Evolutionary conservation across 2,888 invertebrate species (phyloP).

Genomic region (Diarsia dahlii): DNA sequence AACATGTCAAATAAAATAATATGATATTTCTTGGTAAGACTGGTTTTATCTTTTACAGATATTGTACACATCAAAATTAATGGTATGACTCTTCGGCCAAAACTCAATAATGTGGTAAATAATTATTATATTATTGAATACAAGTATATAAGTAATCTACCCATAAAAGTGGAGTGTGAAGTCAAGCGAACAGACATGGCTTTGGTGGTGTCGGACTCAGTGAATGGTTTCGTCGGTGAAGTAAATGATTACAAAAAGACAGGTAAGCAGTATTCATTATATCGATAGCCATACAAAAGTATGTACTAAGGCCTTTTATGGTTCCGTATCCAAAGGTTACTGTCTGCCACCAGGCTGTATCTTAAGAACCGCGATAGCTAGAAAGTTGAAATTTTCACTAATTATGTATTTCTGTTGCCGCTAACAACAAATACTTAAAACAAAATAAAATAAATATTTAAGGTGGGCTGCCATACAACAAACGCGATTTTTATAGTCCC

Average conservation of each 20-base stretch:
- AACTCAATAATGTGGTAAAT: accelerated
- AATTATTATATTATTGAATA: background rate
- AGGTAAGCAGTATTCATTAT: background rate
- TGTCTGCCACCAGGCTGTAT: too few species aligned
- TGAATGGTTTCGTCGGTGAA: background rate
- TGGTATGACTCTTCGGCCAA: conserved; percentile 30
- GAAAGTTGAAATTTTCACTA: too few species aligned
- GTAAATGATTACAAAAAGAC: background rate
- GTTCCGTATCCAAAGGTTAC: too few species aligned
- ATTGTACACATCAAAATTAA: conserved; percentile 13
- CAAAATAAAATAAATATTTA: too few species aligned
- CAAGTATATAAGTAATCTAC: accelerated
- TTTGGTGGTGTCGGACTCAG: background rate
- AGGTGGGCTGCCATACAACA: too few species aligned
- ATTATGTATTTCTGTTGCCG: too few species aligned
- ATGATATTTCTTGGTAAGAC: too few species aligned
- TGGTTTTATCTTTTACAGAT: conserved; percentile 10
- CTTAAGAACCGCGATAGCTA: too few species aligned
- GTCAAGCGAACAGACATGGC: background rate
- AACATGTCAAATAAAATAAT: background rate
- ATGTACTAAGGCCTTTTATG: too few species aligned
- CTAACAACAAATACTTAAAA: too few species aligned
- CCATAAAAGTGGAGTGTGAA: conserved; percentile 5
- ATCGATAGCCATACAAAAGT: too few species aligned
- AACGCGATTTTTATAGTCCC: too few species aligned